phyloP scores from a whole-genome alignment of 2,888 invertebrate genomes.

The Beris morrisii region DNA sequence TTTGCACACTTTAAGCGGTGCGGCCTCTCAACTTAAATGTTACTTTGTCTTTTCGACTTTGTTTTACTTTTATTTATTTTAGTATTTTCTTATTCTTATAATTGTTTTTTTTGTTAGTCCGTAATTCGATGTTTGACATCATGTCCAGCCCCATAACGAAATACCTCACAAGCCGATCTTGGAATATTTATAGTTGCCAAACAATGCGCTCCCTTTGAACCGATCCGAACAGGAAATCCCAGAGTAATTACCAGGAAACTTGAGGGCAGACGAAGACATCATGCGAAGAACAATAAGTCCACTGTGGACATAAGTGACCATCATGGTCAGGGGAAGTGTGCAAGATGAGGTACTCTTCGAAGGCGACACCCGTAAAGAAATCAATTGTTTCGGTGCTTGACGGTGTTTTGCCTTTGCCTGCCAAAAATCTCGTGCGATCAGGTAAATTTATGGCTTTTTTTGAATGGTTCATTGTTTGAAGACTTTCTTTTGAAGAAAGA shows the following conservation, averaged over 20 bases:
- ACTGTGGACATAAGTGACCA: slow-evolving; percentile 10
- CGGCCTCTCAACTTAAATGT: slow-evolving; percentile 14
- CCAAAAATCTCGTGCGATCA: too few species aligned
- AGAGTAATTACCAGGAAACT: slow-evolving; percentile 24
- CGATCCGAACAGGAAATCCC: slow-evolving; percentile 24
- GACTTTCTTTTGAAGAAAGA: too few species aligned
- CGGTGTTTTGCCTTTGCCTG: too few species aligned
- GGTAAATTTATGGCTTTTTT: too few species aligned
- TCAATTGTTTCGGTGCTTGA: too few species aligned
- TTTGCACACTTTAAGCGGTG: slow-evolving; percentile 23
- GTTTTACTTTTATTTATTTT: slow-evolving; percentile 4
- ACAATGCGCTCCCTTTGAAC: slow-evolving; percentile 15
- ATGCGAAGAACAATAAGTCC: slow-evolving; percentile 29
- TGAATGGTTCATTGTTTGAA: too few species aligned
- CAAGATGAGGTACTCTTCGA: too few species aligned
- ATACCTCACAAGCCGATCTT: slow-evolving; percentile 28
- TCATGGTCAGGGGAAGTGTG: too few species aligned
- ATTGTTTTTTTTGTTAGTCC: slow-evolving; percentile 14
- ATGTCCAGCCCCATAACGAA: slow-evolving; percentile 12
- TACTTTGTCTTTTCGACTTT: slow-evolving; percentile 8
- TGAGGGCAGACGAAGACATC: slow-evolving; percentile 28
- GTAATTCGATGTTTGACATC: slow-evolving; percentile 30
- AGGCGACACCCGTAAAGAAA: too few species aligned
- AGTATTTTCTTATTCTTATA: not conserved
- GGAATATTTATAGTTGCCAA: slow-evolving; percentile 18